Evolutionary conservation across 1,140 invertebrate genomes (phyloP), one percentile per base, ranked within the genome.

Genomic region (Bombus breviceps): DNA sequence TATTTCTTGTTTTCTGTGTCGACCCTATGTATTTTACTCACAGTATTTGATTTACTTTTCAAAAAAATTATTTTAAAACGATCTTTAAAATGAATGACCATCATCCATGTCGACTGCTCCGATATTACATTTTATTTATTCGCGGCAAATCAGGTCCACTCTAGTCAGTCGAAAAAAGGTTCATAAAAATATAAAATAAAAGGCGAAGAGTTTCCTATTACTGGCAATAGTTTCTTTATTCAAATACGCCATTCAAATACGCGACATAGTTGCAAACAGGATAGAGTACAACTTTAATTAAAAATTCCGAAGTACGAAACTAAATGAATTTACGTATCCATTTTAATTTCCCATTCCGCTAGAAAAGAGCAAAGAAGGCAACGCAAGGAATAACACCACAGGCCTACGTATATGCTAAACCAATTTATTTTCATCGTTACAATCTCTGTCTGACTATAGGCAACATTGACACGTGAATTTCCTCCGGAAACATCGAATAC

Each of bases 351-450:
- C 10, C 25, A 5, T 69, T 39, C 1, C 3, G 9, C 9, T 25
- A 37, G 34, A 39, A 71, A 28, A 39, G 8, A 25, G 6, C 13
- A 22, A 9, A n/a, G n/a, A 15, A 73, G 71, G 39, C 39, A 34
- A 53, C 9, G n/a, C 72, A 76, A 59, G 25, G 22, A 76, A 76
- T 13, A 76, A 76, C 6, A 76, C 53, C 53, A 76, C 6, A 57
- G 34, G 8, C 1, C 15, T 66, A 66, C 41, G 34, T 81, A 57
- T 47, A 81, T 81, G 66, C 79, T 81, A 71, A 53, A 71, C 41
- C 78, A 81, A 81, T 81, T 81, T 81, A 81, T 81, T 81, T 57
- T 71, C 79, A 47, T 81, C 34, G 25, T 71, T 81, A 79, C 77
- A 79, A 43, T 66, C 41, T 79, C 39, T 39, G 68, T 62, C 39